phyloP scores from a whole-genome alignment of 2,797 vertebrate species.

The Diplodus puntazzo region DNA sequence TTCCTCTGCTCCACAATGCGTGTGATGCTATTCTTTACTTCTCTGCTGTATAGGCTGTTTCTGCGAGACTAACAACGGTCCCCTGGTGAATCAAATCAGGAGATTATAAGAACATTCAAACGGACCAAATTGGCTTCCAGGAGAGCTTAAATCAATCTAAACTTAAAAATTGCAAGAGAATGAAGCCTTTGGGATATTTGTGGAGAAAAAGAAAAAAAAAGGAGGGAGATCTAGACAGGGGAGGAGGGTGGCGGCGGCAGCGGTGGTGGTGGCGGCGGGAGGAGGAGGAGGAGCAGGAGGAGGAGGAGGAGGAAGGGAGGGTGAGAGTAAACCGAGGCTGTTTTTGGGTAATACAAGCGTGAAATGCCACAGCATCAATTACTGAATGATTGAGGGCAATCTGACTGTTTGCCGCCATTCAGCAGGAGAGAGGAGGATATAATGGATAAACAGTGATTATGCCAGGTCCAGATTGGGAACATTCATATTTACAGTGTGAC shows the following conservation, averaged over 20 bases:
- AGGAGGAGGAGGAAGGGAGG: background rate
- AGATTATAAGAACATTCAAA: slow-evolving; percentile 84
- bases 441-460: slow-evolving; percentile 79
- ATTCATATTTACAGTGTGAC: slow-evolving; percentile 78
- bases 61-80: slow-evolving; percentile 73
- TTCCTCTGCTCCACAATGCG: slow-evolving; percentile 58
- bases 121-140: slow-evolving; percentile 84
- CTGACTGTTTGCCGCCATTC: slow-evolving; percentile 66
- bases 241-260: background rate
- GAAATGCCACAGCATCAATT: slow-evolving; percentile 76
- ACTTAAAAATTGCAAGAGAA: slow-evolving; percentile 77
- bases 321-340: slow-evolving; percentile 61
- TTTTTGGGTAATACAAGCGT: slow-evolving; percentile 72
- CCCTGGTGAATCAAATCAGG: slow-evolving; percentile 81
- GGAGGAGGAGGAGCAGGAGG: background rate
- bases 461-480: slow-evolving; percentile 74
- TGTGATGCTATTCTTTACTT: slow-evolving; percentile 76
- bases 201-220: slow-evolving; percentile 18
- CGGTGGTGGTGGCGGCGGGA: background rate
- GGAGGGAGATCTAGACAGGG: slow-evolving; percentile 32
- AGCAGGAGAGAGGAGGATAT: slow-evolving; percentile 64
- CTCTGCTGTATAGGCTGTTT: slow-evolving; percentile 60
- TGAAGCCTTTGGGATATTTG: slow-evolving; percentile 77
- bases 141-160: slow-evolving; percentile 84
- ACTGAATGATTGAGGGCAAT: slow-evolving; percentile 82